Percentiles rank a stretch among this genome's conserved stretches.
phyloP scores from a whole-genome alignment of 2,888 invertebrate genomes.

The Nemurella pictetii region DNA sequence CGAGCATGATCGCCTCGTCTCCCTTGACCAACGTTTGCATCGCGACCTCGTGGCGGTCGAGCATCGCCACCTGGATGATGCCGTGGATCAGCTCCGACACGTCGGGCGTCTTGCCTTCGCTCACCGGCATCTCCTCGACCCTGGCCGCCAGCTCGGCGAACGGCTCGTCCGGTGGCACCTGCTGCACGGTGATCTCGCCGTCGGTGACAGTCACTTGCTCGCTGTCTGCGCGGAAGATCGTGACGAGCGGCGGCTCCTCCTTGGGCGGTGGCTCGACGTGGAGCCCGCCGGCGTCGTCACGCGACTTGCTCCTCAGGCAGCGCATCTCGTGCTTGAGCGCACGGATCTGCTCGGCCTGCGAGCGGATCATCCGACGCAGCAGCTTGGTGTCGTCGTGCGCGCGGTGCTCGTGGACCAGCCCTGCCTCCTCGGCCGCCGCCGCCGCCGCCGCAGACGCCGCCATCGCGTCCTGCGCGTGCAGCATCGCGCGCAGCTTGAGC shows the following conservation, averaged over 20 bases:
- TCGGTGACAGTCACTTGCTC: background rate
- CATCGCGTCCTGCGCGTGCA: constrained; percentile 48
- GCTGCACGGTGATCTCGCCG: background rate
- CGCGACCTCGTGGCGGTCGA: background rate
- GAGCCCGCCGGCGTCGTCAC: background rate
- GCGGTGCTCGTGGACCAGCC: no score
- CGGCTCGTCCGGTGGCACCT: background rate
- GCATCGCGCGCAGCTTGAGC: constrained; percentile 53
- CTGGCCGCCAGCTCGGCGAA: background rate
- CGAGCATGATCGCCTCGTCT: background rate
- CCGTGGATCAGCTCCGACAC: background rate
- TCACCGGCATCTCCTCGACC: background rate
- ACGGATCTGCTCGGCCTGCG: constrained; percentile 23
- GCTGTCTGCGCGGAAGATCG: background rate
- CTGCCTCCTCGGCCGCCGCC: background rate
- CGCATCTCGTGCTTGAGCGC: constrained; percentile 30
- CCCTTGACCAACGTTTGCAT: background rate
- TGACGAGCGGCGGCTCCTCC: background rate
- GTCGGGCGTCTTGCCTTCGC: background rate
- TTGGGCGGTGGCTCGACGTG: background rate
- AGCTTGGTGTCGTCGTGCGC: constrained; percentile 24
- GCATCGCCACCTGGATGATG: background rate
- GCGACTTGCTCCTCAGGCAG: background rate
- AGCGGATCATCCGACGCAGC: constrained; percentile 13
- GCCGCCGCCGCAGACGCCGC: no score